Base-by-base conservation (phyloP, 2,113 vertebrate species). In the Etia nguti region DNA sequence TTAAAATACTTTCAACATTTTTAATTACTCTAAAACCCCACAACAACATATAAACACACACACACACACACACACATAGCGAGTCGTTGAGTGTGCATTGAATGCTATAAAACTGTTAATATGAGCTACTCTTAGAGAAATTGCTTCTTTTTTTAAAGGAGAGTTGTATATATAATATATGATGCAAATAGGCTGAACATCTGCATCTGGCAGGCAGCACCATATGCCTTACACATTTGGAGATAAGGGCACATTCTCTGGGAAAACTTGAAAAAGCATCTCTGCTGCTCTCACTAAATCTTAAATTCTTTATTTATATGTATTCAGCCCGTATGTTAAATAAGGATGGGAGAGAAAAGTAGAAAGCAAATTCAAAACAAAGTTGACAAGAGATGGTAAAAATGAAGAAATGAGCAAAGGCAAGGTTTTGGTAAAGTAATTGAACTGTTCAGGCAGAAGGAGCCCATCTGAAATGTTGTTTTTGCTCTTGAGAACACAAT, bases 401-500 rank as follows among this genome's bases (percentile, higher is more conserved):
- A 59, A 62, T 54, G 43, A 86, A 83, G 59, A 80, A 89, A 82
- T 79, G 26, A 91, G 43, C 84, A 73, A 84, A 38, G 36, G 86
- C 85, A 82, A 43, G 60, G 56, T 91, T 91, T 92, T 70, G 60
- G 79, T 6, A 1, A 88, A 83, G 70, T 50, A 73, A 48, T 82
- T 85, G 79, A 41, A 70, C 29, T 60, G 79, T 81, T 90, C n/a
- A 55, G 36, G 81, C 79, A 89, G 41, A 91, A 36, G 36, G 77
- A 92, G 79, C 26, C 83, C 80, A 18, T 90, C 83, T 83, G 62
- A 89, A 81, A 92, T 82, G 83, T 82, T 86, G 18, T 70, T 85
- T 88, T 82, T 82, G 86, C 87, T 85, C 85, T 82, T 83, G 60
- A 90, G 85, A 82, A 90, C 85, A 89, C 79, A 88, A 87, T 13